These are phyloP conservation scores for Prorops nasuta DNA, from an alignment of 1,140 invertebrate genomes.

Conservation along the genomic window DNA sequence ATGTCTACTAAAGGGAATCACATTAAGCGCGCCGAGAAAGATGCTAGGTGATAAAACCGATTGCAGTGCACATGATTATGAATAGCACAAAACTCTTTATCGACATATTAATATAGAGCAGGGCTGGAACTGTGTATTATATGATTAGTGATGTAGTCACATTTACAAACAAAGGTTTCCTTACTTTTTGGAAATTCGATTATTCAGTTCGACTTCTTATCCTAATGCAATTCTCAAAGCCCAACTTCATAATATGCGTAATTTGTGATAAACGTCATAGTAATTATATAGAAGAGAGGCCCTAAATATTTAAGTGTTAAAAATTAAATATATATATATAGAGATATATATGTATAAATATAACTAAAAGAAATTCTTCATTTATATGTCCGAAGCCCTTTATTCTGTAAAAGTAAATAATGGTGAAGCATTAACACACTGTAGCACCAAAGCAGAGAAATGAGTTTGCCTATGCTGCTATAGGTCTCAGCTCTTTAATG, in stretches of 20 bases:
- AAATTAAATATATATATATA: neutral
- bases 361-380: neutral
- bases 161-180: slow-evolving; percentile 28
- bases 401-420: too few species aligned
- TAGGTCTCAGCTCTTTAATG: too few species aligned
- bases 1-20: slow-evolving; percentile 43
- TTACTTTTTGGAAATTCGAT: slow-evolving; percentile 22
- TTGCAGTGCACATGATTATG: slow-evolving; percentile 53
- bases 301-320: neutral
- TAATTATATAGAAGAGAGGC: slow-evolving; percentile 38
- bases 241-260: too few species aligned
- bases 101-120: slow-evolving; percentile 34
- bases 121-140: slow-evolving; percentile 44
- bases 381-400: too few species aligned
- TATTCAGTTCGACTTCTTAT: too few species aligned
- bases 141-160: slow-evolving; percentile 34
- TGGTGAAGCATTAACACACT: too few species aligned
- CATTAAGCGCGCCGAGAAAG: slow-evolving; percentile 38
- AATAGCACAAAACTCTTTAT: slow-evolving; percentile 53
- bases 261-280: slow-evolving; percentile 34
- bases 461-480: too few species aligned
- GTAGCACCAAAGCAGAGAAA: too few species aligned
- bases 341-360: slow-evolving; percentile 8
- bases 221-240: too few species aligned
- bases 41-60: slow-evolving; percentile 35